These are phyloP conservation scores for Amorpha juglandis DNA, from an alignment of 2,888 invertebrate genomes.

Conservation along the genomic window DNA sequence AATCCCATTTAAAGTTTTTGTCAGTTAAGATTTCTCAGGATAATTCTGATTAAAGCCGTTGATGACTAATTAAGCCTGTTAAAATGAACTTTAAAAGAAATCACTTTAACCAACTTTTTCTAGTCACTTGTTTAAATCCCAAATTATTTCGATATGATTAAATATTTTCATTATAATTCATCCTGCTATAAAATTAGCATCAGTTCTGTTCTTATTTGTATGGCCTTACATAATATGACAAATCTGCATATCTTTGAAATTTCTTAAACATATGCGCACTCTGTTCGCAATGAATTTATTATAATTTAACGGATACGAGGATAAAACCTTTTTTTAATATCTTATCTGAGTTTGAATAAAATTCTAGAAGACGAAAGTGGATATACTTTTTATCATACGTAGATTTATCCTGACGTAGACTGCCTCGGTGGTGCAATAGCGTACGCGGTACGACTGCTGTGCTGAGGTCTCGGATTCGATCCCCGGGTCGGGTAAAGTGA, in stretches of 20 bases:
- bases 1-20: slow-evolving; percentile 70
- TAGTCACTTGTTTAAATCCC: neutral
- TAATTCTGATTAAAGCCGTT: slow-evolving; percentile 56
- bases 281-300: neutral
- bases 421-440: too few relatives aligned
- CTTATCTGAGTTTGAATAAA: too few relatives aligned
- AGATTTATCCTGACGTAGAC: too few relatives aligned
- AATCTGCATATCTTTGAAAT: slow-evolving; percentile 4
- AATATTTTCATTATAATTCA: neutral
- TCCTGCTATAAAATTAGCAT: neutral
- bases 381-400: too few relatives aligned
- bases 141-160: neutral
- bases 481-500: too few relatives aligned
- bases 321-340: neutral
- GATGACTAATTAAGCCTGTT: slow-evolving; percentile 54
- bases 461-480: too few relatives aligned
- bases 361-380: too few relatives aligned
- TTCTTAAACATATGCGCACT: neutral
- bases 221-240: too few relatives aligned
- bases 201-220: too few relatives aligned
- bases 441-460: too few relatives aligned
- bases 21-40: slow-evolving; percentile 51
- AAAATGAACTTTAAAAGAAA: slow-evolving; percentile 37
- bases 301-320: neutral
- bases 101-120: neutral